phyloP scores from a whole-genome alignment of 2,113 vertebrate species.

The Lepus americanus region DNA sequence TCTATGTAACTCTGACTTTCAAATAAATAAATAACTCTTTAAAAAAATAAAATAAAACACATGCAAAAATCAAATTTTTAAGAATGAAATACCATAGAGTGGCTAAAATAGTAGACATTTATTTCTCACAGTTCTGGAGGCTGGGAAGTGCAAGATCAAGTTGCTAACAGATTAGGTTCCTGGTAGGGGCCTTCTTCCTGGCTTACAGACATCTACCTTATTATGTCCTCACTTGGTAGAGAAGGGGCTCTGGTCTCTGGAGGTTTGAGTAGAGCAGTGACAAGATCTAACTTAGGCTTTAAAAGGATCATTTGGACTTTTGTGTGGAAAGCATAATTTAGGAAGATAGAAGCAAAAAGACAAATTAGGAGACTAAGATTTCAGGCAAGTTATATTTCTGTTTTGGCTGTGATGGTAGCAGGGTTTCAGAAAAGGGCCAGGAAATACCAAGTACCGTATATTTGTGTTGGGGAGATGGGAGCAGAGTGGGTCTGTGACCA shows the following conservation, averaged over 20 bases:
- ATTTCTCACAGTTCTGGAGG: neutral
- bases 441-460: neutral
- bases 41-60: too few relatives aligned
- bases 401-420: neutral
- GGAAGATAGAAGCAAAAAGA: neutral
- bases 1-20: too few relatives aligned
- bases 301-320: constrained; percentile 14
- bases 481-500: neutral
- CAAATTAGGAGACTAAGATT: neutral
- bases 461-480: neutral
- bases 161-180: neutral
- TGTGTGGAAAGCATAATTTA: neutral
- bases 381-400: neutral
- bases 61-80: too few relatives aligned
- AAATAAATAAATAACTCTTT: too few relatives aligned
- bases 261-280: neutral
- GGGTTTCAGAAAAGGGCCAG: neutral
- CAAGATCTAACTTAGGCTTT: neutral
- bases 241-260: neutral
- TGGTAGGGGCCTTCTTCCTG: neutral
- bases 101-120: neutral
- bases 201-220: neutral
- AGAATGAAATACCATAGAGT: neutral
- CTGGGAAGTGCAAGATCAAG: neutral
- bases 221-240: neutral